phyloP scores from a whole-genome alignment of 2,888 invertebrate species.

The Metallyticus violacea region DNA sequence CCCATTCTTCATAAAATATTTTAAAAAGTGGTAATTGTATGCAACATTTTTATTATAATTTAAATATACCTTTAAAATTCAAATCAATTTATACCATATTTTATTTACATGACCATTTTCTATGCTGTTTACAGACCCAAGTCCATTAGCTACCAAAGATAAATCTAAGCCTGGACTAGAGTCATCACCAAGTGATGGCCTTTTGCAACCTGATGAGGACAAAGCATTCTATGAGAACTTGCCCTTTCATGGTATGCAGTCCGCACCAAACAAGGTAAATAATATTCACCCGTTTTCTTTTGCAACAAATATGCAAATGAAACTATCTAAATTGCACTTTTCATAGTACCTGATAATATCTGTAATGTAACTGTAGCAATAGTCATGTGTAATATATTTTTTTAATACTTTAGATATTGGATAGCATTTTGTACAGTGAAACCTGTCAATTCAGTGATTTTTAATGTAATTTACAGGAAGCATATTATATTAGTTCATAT shows the following conservation, averaged over 20 bases:
- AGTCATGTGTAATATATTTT: neutral
- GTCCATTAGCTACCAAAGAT: slow-evolving; percentile 53
- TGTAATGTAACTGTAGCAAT: slow-evolving; percentile 1
- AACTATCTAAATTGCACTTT: neutral
- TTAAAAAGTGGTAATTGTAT: too few relatives aligned
- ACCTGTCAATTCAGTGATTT: slow-evolving; percentile 15
- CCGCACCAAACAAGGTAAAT: slow-evolving; percentile 88
- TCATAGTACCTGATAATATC: neutral
- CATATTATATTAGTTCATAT: neutral
- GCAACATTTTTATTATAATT: too few relatives aligned
- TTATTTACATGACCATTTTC: too few relatives aligned
- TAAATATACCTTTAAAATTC: too few relatives aligned
- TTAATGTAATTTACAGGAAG: neutral
- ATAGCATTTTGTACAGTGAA: slow-evolving; percentile 19
- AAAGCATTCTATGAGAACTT: slow-evolving; percentile 88
- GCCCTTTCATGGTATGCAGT: slow-evolving; percentile 91
- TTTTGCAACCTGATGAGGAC: slow-evolving; percentile 65
- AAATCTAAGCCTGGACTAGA: slow-evolving; percentile 50
- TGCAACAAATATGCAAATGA: neutral
- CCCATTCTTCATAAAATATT: too few relatives aligned
- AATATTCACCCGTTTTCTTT: neutral
- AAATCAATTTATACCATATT: too few relatives aligned
- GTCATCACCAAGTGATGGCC: slow-evolving; percentile 42
- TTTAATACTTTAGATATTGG: neutral
- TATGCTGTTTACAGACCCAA: slow-evolving; percentile 46